A percentile compares a stretch with the other conserved stretches of the same genome.
These are phyloP conservation scores for Mnemiopsis leidyi DNA, from an alignment of 37 sponge, comb jelly and placozoan genomes.

Conservation along the genomic window DNA sequence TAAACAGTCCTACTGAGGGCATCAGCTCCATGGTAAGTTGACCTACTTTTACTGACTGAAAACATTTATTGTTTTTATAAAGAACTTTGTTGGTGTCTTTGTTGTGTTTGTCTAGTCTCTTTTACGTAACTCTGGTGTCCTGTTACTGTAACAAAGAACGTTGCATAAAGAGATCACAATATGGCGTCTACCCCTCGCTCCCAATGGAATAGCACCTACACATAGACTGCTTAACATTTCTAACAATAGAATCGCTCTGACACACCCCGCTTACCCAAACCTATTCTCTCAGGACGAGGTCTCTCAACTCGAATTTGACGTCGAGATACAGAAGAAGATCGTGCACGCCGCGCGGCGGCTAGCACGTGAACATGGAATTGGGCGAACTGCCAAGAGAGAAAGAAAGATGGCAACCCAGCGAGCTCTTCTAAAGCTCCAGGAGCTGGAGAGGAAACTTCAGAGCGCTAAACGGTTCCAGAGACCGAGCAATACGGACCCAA, in stretches of 20 bases:
- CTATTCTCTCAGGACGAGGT: slow-evolving; percentile 35
- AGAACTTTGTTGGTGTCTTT: no score
- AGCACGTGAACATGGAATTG: slow-evolving; percentile 29
- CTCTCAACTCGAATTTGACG: slow-evolving; percentile 30
- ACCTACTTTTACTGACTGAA: no score
- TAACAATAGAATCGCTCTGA: no score
- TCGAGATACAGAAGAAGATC: slow-evolving; percentile 50
- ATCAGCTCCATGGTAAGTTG: slow-evolving; percentile 27
- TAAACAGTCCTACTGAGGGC: slow-evolving; percentile 37
- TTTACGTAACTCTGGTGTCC: no score
- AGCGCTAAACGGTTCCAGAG: slow-evolving; percentile 38
- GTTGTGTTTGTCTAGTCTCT: no score
- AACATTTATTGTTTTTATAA: no score
- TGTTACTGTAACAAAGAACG: no score
- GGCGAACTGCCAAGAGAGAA: slow-evolving; percentile 1
- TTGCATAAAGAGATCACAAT: no score
- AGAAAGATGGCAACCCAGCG: slow-evolving; percentile 28
- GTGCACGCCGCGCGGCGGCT: slow-evolving; percentile 57
- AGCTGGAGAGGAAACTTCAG: slow-evolving; percentile 36
- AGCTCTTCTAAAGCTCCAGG: slow-evolving; percentile 8
- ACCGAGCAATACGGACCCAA: not conserved
- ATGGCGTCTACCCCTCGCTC: no score
- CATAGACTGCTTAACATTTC: no score
- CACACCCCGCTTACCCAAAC: no score
- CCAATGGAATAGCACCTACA: no score